phyloP scores from a whole-genome alignment of 1,140 invertebrate genomes.

The Batillaria attramentaria region DNA sequence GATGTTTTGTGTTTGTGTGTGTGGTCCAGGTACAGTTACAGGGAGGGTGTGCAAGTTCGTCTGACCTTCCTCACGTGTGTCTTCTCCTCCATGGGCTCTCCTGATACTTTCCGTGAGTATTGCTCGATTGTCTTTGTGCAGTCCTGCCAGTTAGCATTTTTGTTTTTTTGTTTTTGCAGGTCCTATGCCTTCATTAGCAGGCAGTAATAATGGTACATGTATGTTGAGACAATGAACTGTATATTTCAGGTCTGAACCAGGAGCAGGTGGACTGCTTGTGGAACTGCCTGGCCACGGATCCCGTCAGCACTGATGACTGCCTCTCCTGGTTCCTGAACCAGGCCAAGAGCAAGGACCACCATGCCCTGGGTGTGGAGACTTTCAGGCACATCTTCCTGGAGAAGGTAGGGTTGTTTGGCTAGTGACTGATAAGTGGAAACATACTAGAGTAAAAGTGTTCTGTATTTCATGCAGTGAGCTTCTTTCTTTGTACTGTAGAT shows the following conservation, averaged over 20 bases:
- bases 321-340: slow-evolving; percentile 93
- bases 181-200: neutral
- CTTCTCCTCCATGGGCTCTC: slow-evolving; percentile 91
- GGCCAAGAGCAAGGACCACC: slow-evolving; percentile 85
- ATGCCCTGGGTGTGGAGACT: slow-evolving; percentile 88
- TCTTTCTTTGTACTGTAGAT: no score
- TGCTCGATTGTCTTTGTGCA: neutral
- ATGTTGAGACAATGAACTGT: neutral
- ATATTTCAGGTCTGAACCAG: slow-evolving; percentile 80
- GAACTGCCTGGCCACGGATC: slow-evolving; percentile 88
- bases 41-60: slow-evolving; percentile 90
- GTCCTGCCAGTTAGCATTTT: neutral
- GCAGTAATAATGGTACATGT: neutral
- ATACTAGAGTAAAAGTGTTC: no score
- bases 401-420: slow-evolving; percentile 75
- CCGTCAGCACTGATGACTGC: slow-evolving; percentile 88
- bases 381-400: slow-evolving; percentile 89
- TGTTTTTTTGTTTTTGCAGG: neutral
- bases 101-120: slow-evolving; percentile 83
- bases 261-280: slow-evolving; percentile 92
- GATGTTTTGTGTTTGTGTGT: neutral
- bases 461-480: no score
- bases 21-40: slow-evolving; percentile 83
- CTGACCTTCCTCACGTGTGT: slow-evolving; percentile 93
- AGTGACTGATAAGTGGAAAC: no score